Base-by-base conservation (phyloP, 2,113 vertebrate species). In the Microtus ochrogaster region DNA sequence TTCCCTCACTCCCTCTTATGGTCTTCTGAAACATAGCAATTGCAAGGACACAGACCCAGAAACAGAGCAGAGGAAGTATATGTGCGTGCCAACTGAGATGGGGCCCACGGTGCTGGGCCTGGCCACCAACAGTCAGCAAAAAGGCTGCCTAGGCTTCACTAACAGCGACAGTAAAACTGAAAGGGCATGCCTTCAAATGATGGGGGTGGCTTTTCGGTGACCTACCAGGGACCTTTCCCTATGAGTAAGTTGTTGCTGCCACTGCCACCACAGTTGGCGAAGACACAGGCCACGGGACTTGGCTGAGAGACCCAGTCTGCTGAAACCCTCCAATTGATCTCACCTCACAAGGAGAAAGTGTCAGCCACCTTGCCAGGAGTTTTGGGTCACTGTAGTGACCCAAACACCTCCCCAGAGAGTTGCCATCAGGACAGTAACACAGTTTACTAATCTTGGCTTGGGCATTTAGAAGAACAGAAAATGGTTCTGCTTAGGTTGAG, bases 171-270 rank as follows among this genome's bases (percentile, higher is more conserved):
- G 97, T 97, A 97, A 98, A 97, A 98, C 95, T 97, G 98, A 98
- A 97, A 98, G 97, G 96, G 91, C 96, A 95, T 94, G 96, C 85
- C 96, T 98, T 94, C 73, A 94, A 91, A 89, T 44, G 70, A 84
- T 68, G 95, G 97, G 97, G 97, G 98, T 96, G 97, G 98, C 94
- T 95, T 94, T 78, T 90, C 83, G 58, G 94, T 97, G 98, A 98
- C 98, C 98, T 96, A 61, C 78, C 13, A 94, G 92, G 95, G 98
- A 98, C 98, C 98, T 98, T 88, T 98, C 95, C 94, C 96, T 98
- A 97, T 98, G 98, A 98, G 96, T 98, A 97, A 98, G 96, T 83
- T 4, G 24, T 47, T 89, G 92, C 89, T 97, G 96, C 97, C 97
- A 94, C 92, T 89, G 94, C 96, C 82, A 97, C 97, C 96, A 97